Evolutionary conservation across 2,113 vertebrate genomes (phyloP).

Genomic region (Podocnemis expansa): DNA sequence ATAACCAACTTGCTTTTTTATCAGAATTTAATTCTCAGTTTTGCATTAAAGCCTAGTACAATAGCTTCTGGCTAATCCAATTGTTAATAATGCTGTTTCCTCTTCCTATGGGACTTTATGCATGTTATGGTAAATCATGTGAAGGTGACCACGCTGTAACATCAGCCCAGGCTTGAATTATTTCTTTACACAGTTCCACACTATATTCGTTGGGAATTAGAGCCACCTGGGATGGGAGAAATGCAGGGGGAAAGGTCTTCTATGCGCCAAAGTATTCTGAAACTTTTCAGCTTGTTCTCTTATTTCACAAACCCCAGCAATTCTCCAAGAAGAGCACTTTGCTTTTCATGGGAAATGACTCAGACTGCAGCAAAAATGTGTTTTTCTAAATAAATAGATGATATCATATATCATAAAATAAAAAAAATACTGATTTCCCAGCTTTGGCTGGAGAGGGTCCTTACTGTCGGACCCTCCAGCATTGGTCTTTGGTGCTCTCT

Average conservation of each 20-base stretch:
- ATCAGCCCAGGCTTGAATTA: background rate
- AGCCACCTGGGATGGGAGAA: conserved; percentile 39
- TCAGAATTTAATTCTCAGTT: background rate
- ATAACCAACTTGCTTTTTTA: background rate
- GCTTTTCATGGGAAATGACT: conserved; percentile 71
- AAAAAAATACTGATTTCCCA: background rate
- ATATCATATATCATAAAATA: conserved; percentile 63
- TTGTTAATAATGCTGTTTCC: background rate
- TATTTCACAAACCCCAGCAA: conserved; percentile 72
- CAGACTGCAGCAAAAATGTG: conserved; percentile 59
- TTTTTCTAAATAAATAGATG: conserved; percentile 69
- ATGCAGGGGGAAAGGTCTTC: conserved; percentile 26
- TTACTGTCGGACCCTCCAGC: background rate
- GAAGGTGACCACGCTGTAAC: background rate
- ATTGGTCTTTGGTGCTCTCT: background rate
- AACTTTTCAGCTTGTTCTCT: conserved; percentile 55
- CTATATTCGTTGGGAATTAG: conserved; percentile 44
- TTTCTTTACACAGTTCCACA: background rate
- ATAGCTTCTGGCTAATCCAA: background rate
- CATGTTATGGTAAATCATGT: fast-evolving
- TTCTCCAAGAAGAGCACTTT: conserved; percentile 31
- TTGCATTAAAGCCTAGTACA: background rate
- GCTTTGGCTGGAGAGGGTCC: background rate
- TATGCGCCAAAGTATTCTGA: conserved; percentile 62
- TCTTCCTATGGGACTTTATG: background rate